Base-by-base conservation (phyloP, 2,113 vertebrate genomes). In the Saimiri boliviensis region DNA sequence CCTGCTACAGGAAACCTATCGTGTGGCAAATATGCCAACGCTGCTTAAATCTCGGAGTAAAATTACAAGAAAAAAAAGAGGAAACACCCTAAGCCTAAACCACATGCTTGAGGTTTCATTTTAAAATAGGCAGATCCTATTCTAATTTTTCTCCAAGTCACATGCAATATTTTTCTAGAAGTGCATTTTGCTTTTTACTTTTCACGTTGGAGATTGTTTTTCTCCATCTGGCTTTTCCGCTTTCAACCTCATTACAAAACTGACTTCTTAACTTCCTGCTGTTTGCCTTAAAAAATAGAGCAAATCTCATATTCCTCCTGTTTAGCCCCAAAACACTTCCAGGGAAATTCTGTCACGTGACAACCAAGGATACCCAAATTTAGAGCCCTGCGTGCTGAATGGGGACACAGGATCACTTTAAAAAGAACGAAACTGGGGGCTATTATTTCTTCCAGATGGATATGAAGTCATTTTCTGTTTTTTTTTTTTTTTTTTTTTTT, bases 21-120 rank as follows among this genome's bases (percentile, higher is more conserved):
- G 96, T 97, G 54, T 58, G 58, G 66, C 76, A 96, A 92, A 70
- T 32, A 32, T 96, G 96, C 91, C 74, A 96, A 73, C 6, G 70
- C 2, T 63, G 47, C 47, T 84, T 84, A 81, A 70, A 86, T 85
- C 88, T 83, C 37, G 90, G 63, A 95, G 77, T 45, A 93, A 83
- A 74, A 86, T 96, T 93, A 94, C 35, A 90, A 97, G 81, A 98
- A 98, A 8, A 8, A 32, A 66, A 97, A 97, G 90, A 95, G 93
- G 95, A 98, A 97, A 98, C 52, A 37, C 35, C 83, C 35, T 77
- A 95, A 94, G 86, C 52, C 60, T 70, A 92, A 73, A 5, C 5
- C 42, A 86, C 2, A 68, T 63, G 8, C 25, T 83, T 74, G 9
- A 90, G 40, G 70, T 81, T 95, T 91, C 89, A 47, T 90, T 83